Base-by-base conservation (phyloP, 1,140 invertebrate genomes). In the Branchinecta lynchi region DNA sequence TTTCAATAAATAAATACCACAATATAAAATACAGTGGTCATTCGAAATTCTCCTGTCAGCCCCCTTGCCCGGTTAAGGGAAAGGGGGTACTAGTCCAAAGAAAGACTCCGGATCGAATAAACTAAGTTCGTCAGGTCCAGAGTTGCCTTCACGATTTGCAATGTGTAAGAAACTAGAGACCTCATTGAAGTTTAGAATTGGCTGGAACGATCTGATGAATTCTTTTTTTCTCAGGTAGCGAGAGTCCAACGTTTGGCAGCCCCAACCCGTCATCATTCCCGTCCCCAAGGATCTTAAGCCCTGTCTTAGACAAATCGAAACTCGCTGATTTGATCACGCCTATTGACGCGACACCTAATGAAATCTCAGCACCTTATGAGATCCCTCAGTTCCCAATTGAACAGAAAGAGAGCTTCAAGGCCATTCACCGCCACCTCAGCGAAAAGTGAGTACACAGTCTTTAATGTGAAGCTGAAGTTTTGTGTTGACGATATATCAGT, bases 371-470 rank as follows among this genome's bases (percentile, higher is more conserved):
- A 8, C 91, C 93, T 0, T 97, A 95, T 77, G 93, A 96, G 80
- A 89, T 96, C 15, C 92, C 93, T 0, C 91, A 96, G 79, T 97
- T 96, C 79, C 94, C 95, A 0, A 98, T 98, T 74, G 93, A 97
- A 78, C 91, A 96, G 76, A 92, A 92, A 69, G 93, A 97, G 79
- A 92, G 90, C 79, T 93, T 95, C 76, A 81, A 93, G 8, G 86
- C 91, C 45, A 88, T 94, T 70, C 92, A 96, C 76, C 81, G 92
- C n/a, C 90, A 95, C 76, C 81, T 96, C 5, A 93, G 89, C 76
- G 85, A 86, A 71, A 90, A 88, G 90, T 93, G 32, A 32, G 32
- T 32, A 32, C 32, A 32, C 32, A 32, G 2, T 32, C 32, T 32
- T 32, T 32, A 1, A 32, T 32, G 32, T 32, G 32, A 32, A 3